These are phyloP conservation scores for Scrobipalpa costella DNA, from an alignment of 2,888 invertebrate genomes.

Conservation along the genomic window DNA sequence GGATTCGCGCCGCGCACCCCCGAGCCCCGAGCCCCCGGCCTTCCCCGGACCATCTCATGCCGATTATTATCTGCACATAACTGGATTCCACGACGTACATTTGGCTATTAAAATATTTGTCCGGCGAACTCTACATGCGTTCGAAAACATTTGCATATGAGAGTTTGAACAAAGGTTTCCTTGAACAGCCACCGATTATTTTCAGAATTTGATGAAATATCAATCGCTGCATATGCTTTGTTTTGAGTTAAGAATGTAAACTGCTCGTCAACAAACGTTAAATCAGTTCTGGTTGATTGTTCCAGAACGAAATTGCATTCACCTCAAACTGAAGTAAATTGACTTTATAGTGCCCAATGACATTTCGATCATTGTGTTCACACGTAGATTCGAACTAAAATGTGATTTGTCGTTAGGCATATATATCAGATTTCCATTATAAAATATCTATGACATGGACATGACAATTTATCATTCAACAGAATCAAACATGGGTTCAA, in stretches of 20 bases:
- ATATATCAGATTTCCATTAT: no score
- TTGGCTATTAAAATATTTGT: constrained; percentile 67
- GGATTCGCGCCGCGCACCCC: constrained; percentile 71
- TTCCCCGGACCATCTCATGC: constrained; percentile 48
- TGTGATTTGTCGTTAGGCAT: no score
- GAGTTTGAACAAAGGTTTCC: constrained; percentile 55
- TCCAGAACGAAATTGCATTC: constrained; percentile 49
- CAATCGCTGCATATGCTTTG: constrained; percentile 7
- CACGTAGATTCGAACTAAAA: no score
- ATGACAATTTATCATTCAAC: no score
- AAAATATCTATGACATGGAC: no score
- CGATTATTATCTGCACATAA: constrained; percentile 72
- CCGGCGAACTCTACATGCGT: constrained; percentile 51
- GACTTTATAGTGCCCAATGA: no score
- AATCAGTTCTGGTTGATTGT: constrained; percentile 50
- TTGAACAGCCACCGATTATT: constrained; percentile 59
- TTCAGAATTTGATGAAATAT: constrained; percentile 57
- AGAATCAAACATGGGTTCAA: no score
- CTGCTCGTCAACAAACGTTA: constrained; percentile 51
- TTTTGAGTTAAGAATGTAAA: constrained; percentile 46
- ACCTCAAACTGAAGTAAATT: constrained; percentile 28
- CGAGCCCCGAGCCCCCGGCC: background rate
- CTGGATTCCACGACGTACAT: constrained; percentile 64
- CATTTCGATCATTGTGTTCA: no score
- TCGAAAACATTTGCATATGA: constrained; percentile 58